These are phyloP conservation scores for Paradoxurus hermaphroditus DNA, from an alignment of 2,113 vertebrate genomes.

Conservation along the genomic window DNA sequence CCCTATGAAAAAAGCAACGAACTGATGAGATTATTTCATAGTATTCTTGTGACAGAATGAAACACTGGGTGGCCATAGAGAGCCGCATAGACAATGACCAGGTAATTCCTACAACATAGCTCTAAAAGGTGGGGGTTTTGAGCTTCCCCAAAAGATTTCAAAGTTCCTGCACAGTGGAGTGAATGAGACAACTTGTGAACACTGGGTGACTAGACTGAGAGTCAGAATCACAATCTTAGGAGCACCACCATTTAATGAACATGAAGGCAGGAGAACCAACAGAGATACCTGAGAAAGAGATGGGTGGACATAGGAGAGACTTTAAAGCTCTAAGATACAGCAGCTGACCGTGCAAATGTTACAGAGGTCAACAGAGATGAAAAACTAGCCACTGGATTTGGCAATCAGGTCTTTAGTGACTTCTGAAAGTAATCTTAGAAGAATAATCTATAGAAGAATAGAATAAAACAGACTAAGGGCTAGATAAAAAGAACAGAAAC, in stretches of 20 bases:
- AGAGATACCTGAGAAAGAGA: neutral
- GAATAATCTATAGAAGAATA: neutral
- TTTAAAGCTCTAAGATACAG: neutral
- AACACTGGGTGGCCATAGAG: neutral
- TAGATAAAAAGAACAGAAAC: neutral
- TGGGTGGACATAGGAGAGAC: neutral
- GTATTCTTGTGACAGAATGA: neutral
- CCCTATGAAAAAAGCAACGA: constrained; percentile 3
- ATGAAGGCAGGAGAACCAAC: neutral
- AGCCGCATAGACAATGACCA: neutral
- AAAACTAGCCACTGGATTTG: neutral
- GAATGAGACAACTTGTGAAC: neutral
- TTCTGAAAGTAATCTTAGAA: constrained; percentile 5
- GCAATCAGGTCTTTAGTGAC: neutral
- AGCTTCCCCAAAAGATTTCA: neutral
- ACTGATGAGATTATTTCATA: neutral
- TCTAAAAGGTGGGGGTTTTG: neutral
- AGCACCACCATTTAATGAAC: neutral
- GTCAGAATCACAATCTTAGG: neutral
- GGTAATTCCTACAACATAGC: neutral
- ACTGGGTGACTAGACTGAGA: neutral
- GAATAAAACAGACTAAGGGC: neutral
- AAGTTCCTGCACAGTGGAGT: neutral
- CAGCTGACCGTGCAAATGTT: neutral
- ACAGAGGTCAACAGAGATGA: neutral